These are phyloP conservation scores for Daboia siamensis DNA, from an alignment of 2,113 vertebrate species.

Conservation along the genomic window DNA sequence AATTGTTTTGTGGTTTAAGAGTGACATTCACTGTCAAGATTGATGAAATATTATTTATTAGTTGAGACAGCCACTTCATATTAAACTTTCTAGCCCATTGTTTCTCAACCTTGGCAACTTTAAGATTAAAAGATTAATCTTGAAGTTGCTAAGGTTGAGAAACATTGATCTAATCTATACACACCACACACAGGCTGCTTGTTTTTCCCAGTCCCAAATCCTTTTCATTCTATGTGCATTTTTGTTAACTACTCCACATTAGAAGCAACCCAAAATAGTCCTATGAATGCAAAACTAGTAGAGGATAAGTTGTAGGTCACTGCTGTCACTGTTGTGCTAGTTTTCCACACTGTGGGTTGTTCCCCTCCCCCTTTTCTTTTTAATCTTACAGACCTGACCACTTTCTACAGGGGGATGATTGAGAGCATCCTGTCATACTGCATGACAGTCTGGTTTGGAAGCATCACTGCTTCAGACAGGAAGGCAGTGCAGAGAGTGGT, in stretches of 20 bases:
- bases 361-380: neutral
- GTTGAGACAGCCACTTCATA: neutral
- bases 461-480: too few species aligned
- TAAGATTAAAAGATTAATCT: neutral
- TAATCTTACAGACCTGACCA: neutral
- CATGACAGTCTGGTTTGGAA: too few species aligned
- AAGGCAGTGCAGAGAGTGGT: too few species aligned
- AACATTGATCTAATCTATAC: neutral
- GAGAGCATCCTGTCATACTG: too few species aligned
- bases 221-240: neutral
- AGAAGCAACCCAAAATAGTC: neutral
- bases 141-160: neutral
- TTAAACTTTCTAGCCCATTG: neutral
- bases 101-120: neutral
- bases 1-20: neutral
- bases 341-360: neutral
- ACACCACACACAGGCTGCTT: neutral
- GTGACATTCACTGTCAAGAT: neutral
- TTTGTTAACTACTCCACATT: neutral
- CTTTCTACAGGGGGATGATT: too few species aligned
- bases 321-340: too few species aligned
- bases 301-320: neutral
- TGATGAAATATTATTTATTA: neutral
- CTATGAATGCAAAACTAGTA: neutral
- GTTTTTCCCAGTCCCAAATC: neutral